Conservation (phyloP, 2,113 vertebrate genomes). For the Lepisosteus osseus region DNA sequence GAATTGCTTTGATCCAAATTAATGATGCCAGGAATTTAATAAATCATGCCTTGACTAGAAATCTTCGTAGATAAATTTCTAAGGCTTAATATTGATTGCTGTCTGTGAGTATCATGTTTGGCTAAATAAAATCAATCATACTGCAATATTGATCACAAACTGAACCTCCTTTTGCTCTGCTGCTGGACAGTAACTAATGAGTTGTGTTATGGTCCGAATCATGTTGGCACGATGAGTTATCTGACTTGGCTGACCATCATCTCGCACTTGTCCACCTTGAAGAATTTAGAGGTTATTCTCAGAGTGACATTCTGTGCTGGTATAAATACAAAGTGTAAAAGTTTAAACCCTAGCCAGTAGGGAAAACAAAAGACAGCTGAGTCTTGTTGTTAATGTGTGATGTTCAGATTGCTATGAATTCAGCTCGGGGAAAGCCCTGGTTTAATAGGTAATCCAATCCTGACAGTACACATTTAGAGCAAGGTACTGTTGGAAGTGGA, state of each 20-base stretch:
- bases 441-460: no score
- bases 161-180: constrained; percentile 10
- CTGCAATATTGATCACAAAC: constrained; percentile 25
- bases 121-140: constrained; percentile 35
- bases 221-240: constrained; percentile 11
- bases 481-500: no score
- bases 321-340: no score
- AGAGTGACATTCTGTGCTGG: background rate
- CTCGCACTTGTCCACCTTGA: constrained; percentile 3
- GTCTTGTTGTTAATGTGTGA: no score
- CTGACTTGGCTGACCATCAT: constrained; percentile 1
- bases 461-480: no score
- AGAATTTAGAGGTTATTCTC: constrained; percentile 8
- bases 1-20: constrained; percentile 21
- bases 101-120: constrained; percentile 26
- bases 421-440: no score
- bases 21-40: constrained; percentile 19
- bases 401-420: no score
- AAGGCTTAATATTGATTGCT: constrained; percentile 34
- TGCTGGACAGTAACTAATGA: constrained; percentile 36
- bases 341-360: no score
- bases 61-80: constrained; percentile 13
- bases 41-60: constrained; percentile 21
- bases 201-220: constrained; percentile 20
- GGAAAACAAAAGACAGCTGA: no score